A percentile compares a stretch with the other conserved stretches of the same genome.
phyloP scores from a whole-genome alignment of 2,113 vertebrate species.

The Hippocampus mohnikei region DNA sequence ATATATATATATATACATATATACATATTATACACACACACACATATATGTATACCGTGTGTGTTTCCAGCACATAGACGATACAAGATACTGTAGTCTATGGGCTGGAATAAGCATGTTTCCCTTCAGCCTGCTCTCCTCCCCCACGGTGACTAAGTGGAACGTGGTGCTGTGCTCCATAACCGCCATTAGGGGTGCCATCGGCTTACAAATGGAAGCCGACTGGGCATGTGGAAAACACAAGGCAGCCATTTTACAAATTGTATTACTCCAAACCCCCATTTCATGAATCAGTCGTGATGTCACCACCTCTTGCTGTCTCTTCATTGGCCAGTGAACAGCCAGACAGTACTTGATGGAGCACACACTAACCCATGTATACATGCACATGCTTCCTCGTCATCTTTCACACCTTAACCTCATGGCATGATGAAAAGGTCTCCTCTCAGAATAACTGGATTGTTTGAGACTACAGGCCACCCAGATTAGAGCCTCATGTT shows the following conservation, averaged over 20 bases:
- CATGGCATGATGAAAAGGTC: slow-evolving; percentile 41
- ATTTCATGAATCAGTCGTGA: slow-evolving; percentile 75
- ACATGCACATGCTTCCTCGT: slow-evolving; percentile 13
- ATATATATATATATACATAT: background rate
- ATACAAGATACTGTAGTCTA: too few relatives aligned
- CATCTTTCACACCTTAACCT: slow-evolving; percentile 44
- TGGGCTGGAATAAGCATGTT: too few relatives aligned
- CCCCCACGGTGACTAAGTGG: slow-evolving; percentile 58
- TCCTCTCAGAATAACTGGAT: slow-evolving; percentile 35
- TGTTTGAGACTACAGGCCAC: slow-evolving; percentile 21
- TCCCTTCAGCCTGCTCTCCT: slow-evolving; percentile 45
- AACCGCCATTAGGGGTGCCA: slow-evolving; percentile 64
- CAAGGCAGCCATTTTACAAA: slow-evolving; percentile 75
- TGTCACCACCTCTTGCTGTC: slow-evolving; percentile 40
- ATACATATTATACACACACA: too few relatives aligned
- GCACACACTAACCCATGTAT: slow-evolving; percentile 19
- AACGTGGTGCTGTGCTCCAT: slow-evolving; percentile 27
- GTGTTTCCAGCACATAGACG: too few relatives aligned
- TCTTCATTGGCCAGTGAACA: slow-evolving; percentile 56
- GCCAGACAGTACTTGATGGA: slow-evolving; percentile 19
- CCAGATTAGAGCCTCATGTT: slow-evolving; percentile 7
- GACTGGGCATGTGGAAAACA: slow-evolving; percentile 37
- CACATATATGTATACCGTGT: background rate
- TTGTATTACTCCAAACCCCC: slow-evolving; percentile 63
- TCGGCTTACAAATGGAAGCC: slow-evolving; percentile 64